Evolutionary conservation across 2,797 vertebrate genomes (phyloP).

Genomic region (Liasis olivaceus): DNA sequence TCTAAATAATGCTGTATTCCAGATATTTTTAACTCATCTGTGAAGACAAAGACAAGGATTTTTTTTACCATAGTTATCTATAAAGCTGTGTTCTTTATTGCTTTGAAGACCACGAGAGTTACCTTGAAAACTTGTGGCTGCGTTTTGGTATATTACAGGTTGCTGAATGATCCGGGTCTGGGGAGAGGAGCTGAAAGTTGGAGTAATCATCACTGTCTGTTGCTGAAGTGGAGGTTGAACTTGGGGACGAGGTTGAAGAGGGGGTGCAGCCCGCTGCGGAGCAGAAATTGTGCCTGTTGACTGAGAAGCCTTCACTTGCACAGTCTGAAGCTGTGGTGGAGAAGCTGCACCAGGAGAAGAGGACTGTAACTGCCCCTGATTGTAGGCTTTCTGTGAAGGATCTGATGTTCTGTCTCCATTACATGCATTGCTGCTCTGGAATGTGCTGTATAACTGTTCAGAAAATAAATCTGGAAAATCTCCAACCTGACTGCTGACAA

Average conservation of each 20-base stretch:
- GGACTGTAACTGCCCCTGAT: conserved; percentile 64
- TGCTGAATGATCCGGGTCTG: conserved; percentile 93
- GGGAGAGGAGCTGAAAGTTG: conserved; percentile 79
- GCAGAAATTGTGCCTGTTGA: conserved; percentile 50
- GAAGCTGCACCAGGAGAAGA: conserved; percentile 57
- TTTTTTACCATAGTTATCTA: neutral
- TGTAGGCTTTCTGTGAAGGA: conserved; percentile 61
- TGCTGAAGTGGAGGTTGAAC: conserved; percentile 87
- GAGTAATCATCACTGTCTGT: conserved; percentile 92
- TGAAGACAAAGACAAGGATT: neutral
- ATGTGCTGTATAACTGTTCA: conserved; percentile 81
- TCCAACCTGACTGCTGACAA: conserved; percentile 94
- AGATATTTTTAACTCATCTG: neutral
- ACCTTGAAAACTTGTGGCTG: conserved; percentile 90
- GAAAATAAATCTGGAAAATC: conserved; percentile 94
- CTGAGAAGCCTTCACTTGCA: conserved; percentile 73
- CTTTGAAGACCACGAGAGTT: neutral
- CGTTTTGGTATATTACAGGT: conserved; percentile 93
- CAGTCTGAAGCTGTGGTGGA: conserved; percentile 68
- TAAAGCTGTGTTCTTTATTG: neutral
- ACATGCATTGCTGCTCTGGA: conserved; percentile 45
- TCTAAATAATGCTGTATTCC: neutral
- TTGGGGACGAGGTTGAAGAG: conserved; percentile 77
- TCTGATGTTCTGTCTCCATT: conserved; percentile 45
- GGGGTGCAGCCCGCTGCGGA: conserved; percentile 64